Percentiles rank a stretch among this genome's conserved stretches.
Evolutionary conservation across 2,113 vertebrate genomes (phyloP).

Genomic region (Calonectris borealis): DNA sequence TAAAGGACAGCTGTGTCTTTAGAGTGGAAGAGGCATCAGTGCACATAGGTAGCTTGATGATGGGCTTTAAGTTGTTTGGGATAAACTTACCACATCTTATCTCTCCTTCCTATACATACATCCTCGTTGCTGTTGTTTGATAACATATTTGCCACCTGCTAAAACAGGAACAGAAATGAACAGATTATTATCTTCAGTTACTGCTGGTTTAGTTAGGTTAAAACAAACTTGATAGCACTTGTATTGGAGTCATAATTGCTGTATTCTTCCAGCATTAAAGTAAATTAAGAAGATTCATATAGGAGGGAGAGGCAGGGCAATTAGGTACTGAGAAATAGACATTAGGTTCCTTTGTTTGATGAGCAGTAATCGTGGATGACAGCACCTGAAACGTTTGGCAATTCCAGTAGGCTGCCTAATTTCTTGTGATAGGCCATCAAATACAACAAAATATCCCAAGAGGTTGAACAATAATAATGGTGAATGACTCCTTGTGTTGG

Average conservation of each 20-base stretch:
- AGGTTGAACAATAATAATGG: background rate
- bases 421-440: slow-evolving; percentile 53
- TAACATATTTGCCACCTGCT: background rate
- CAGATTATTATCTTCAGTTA: background rate
- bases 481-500: slow-evolving; percentile 37
- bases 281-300: background rate
- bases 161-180: background rate
- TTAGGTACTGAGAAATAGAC: background rate
- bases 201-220: background rate
- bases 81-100: background rate
- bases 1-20: background rate
- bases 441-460: background rate
- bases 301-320: background rate
- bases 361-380: slow-evolving; percentile 4
- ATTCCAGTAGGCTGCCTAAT: slow-evolving; percentile 18
- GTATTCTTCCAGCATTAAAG: background rate
- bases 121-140: background rate
- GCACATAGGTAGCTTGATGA: background rate
- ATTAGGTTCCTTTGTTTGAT: slow-evolving; percentile 34
- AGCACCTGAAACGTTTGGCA: slow-evolving; percentile 49
- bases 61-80: background rate
- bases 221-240: background rate
- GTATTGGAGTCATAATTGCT: background rate
- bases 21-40: background rate
- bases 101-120: background rate